Percentiles rank a stretch among this genome's conserved stretches.
Conservation (phyloP, 2,797 vertebrate genomes). For the Apogon hyalosoma region DNA sequence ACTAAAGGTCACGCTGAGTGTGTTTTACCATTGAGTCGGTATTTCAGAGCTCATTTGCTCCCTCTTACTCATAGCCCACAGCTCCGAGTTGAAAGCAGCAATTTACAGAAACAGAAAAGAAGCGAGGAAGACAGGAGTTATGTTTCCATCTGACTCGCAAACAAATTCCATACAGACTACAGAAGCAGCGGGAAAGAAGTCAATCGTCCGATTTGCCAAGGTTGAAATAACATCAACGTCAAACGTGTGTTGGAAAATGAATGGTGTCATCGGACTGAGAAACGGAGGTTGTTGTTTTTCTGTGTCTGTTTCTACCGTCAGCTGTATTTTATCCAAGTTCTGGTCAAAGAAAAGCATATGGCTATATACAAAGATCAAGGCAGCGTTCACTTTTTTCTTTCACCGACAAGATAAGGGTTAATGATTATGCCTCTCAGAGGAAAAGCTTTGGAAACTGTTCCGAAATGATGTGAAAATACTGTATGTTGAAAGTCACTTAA, state of each 20-base stretch:
- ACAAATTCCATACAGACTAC: slow-evolving; percentile 1
- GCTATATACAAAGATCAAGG: too few relatives aligned
- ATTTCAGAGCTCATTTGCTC: slow-evolving; percentile 68
- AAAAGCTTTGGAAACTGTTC: too few relatives aligned
- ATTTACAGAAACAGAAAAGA: slow-evolving; percentile 38
- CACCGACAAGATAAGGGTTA: too few relatives aligned
- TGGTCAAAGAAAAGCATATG: too few relatives aligned
- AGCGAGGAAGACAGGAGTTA: not conserved
- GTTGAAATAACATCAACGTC: slow-evolving; percentile 1
- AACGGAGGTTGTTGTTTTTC: not conserved
- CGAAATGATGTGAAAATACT: too few relatives aligned
- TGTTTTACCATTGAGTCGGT: slow-evolving; percentile 58
- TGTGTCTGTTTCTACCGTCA: too few relatives aligned
- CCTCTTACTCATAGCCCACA: slow-evolving; percentile 34
- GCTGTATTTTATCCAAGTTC: too few relatives aligned
- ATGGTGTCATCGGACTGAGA: too few relatives aligned
- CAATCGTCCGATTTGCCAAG: not conserved
- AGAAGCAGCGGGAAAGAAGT: not conserved
- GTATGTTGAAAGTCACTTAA: too few relatives aligned
- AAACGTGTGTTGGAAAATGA: not conserved
- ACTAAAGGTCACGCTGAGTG: slow-evolving; percentile 71
- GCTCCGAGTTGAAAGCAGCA: slow-evolving; percentile 42
- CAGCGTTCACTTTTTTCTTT: too few relatives aligned
- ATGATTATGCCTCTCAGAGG: too few relatives aligned
- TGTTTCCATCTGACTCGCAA: slow-evolving; percentile 22